These are phyloP conservation scores for Triplophysa dalaica DNA, from an alignment of 2,113 vertebrate genomes.

Conservation along the genomic window DNA sequence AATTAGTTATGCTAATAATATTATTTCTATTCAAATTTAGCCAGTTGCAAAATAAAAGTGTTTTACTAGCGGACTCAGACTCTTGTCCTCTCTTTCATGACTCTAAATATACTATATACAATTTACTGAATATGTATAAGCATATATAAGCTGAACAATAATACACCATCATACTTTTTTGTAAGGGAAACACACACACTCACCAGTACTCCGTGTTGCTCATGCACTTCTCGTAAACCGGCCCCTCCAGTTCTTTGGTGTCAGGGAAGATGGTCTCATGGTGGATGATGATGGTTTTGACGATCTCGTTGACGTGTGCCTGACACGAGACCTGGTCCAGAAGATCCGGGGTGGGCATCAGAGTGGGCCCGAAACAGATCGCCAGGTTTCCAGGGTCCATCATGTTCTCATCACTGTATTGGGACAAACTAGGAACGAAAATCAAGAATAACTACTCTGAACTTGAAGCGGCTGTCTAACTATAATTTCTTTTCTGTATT, in stretches of 20 bases:
- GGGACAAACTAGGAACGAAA: constrained; percentile 81
- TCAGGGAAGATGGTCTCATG: constrained; percentile 96
- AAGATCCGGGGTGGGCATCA: constrained; percentile 94
- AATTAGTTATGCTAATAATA: too few species aligned
- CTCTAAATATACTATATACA: too few species aligned
- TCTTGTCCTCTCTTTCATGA: too few species aligned
- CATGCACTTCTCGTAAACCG: constrained; percentile 98
- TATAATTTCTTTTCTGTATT: neutral
- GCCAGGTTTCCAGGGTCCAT: constrained; percentile 98
- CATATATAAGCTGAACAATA: too few species aligned
- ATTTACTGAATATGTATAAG: too few species aligned
- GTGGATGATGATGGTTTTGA: constrained; percentile 98
- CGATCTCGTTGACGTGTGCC: constrained; percentile 94
- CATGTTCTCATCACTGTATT: constrained; percentile 99
- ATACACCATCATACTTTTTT: too few species aligned
- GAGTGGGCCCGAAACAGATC: constrained; percentile 95
- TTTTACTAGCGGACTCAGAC: too few species aligned
- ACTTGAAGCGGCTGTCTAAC: too few species aligned
- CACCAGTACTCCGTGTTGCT: constrained; percentile 97
- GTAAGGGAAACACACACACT: constrained; percentile 54
- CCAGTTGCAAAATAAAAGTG: too few species aligned
- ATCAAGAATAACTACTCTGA: neutral
- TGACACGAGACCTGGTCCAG: constrained; percentile 98
- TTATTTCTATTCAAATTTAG: too few species aligned
- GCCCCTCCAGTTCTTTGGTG: constrained; percentile 92